Percentiles rank a stretch among this genome's conserved stretches.
Conservation (phyloP, 2,797 vertebrate species). For the Acrocephalus scirpaceus region DNA sequence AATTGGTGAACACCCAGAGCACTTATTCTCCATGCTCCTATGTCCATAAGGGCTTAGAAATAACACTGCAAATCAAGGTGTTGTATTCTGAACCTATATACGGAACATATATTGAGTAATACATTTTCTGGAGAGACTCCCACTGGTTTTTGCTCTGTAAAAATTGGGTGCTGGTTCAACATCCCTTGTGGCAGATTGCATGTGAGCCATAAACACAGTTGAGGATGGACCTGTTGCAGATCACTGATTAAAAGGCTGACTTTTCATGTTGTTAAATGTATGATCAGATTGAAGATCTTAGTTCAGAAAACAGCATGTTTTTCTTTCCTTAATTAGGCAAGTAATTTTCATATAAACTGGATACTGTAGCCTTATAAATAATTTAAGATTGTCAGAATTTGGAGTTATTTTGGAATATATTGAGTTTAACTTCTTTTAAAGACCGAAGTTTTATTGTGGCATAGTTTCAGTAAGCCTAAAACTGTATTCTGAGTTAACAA, state of each 20-base stretch:
- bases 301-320: neutral
- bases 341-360: neutral
- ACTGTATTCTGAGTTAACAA: constrained; percentile 8
- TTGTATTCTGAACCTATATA: neutral
- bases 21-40: neutral
- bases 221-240: neutral
- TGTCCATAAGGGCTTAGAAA: neutral
- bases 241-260: neutral
- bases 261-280: neutral
- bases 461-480: neutral
- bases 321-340: neutral
- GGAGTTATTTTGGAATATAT: neutral
- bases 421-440: neutral
- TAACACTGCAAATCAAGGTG: neutral
- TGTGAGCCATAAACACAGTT: neutral
- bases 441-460: neutral
- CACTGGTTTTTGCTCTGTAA: neutral
- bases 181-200: neutral
- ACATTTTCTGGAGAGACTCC: neutral
- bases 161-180: neutral
- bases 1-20: neutral
- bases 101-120: neutral
- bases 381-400: neutral
- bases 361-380: neutral
- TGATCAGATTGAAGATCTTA: neutral